Evolutionary conservation across 2,113 vertebrate species (phyloP), one percentile per base, ranked within the genome.

Genomic region (Chascanopsetta lugubris): DNA sequence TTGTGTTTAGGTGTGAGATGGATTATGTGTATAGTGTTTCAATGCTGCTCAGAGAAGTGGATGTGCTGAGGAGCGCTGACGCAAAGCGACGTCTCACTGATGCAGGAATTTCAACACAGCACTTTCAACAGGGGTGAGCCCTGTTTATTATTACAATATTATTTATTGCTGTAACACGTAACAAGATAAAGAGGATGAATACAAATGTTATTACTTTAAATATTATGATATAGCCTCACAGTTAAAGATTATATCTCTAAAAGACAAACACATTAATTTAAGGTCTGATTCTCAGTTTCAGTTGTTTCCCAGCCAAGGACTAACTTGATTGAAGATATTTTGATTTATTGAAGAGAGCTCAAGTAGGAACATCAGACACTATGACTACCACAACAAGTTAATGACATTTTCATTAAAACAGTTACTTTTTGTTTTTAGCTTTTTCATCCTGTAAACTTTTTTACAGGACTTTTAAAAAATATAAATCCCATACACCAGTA

Each of bases 71-170:
- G 27, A 61, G 25, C 42, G 29, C 6, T 81, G 75, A 75, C 32
- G 25, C 69, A 83, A 65, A 62, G 59, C 65, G 74, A 79, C 30
- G 32, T 69, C 65, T 61, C 11, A 59, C 15, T 22, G 55, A 29
- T 3, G 22, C 12, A 75, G 66, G 71, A 38, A 63, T 81, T 79
- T 72, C 67, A 65, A 71, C 63, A 72, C 40, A 17, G 53, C 38
- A 9, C 49, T 75, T 36, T 46, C 70, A 78, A 54, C 6, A 50
- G 30, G 8, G 13, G 18, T 24, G 30, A 56, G 47, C 7, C 9
- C 26, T 62, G 45, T 50, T 27, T 36, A 43, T 38, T 12, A 2
- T 15, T 46, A 40, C 25, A 63, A 45, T 15, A n/a, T n/a, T n/a
- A n/a, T n/a, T n/a, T n/a, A n/a, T n/a, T n/a, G n/a, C n/a, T n/a